Conservation (phyloP, 2,888 invertebrate species). For the Allophyes oxyacanthae region DNA sequence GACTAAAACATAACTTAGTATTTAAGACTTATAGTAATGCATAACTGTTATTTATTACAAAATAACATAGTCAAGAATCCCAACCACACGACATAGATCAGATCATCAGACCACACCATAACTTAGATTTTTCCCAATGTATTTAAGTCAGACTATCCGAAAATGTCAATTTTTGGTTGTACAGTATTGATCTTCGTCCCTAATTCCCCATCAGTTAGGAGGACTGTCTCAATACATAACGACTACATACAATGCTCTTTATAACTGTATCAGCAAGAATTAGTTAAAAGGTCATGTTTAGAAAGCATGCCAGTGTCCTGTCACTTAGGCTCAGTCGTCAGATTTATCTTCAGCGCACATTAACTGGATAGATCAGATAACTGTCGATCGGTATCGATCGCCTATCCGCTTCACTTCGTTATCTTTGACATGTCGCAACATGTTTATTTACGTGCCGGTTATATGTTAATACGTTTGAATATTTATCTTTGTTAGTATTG, state of each 20-base stretch:
- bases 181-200: too few species aligned
- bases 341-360: conserved; percentile 29
- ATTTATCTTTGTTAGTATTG: neutral
- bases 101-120: too few species aligned
- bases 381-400: conserved; percentile 10
- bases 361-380: conserved; percentile 32
- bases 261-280: conserved; percentile 34
- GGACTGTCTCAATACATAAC: neutral
- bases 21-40: too few species aligned
- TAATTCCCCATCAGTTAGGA: too few species aligned
- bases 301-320: conserved; percentile 27
- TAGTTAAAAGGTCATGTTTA: conserved; percentile 35
- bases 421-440: conserved; percentile 33
- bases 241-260: conserved; percentile 5
- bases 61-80: too few species aligned
- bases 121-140: too few species aligned
- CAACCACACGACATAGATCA: too few species aligned
- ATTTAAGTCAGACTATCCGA: too few species aligned
- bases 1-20: too few species aligned
- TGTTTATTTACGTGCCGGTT: conserved; percentile 27
- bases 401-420: conserved; percentile 22
- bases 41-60: too few species aligned
- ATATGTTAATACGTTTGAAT: conserved; percentile 1
- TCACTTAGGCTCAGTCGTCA: conserved; percentile 45
- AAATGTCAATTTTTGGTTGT: too few species aligned